Conservation (phyloP, 2,888 invertebrate species). For the Cataglyphis altisquamis region DNA sequence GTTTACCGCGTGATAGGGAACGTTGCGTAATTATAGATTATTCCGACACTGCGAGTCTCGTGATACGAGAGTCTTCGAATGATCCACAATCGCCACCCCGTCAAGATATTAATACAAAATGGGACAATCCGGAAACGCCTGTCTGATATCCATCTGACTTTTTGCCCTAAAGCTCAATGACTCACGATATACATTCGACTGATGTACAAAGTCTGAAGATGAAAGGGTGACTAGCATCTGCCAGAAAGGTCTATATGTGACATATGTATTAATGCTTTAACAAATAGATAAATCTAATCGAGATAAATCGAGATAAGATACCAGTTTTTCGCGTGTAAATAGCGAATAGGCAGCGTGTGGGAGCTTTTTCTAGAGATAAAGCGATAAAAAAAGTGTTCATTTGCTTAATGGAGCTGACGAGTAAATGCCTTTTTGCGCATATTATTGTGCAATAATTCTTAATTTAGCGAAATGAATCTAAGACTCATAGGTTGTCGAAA, state of each 20-base stretch:
- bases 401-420: neutral
- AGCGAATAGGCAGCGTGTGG: conserved; percentile 33
- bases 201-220: neutral
- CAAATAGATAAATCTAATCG: conserved; percentile 6
- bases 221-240: neutral
- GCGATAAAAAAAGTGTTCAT: conserved; percentile 61
- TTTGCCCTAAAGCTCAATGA: conserved; percentile 15
- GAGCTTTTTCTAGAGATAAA: conserved; percentile 32
- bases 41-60: conserved; percentile 75
- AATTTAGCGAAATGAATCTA: conserved; percentile 26
- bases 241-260: neutral
- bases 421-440: conserved; percentile 37
- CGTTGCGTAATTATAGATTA: conserved; percentile 69
- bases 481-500: neutral
- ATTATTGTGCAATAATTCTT: conserved; percentile 15
- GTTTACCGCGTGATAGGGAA: conserved; percentile 73
- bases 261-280: conserved; percentile 9
- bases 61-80: conserved; percentile 74
- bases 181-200: neutral
- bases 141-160: conserved; percentile 76
- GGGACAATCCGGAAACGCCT: conserved; percentile 84
- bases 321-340: conserved; percentile 57
- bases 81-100: conserved; percentile 69
- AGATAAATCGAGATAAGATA: conserved; percentile 41
- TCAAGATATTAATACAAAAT: conserved; percentile 78